These are phyloP conservation scores for Lasioglossum leucozonium DNA, from an alignment of 2,888 invertebrate species.

Conservation along the genomic window DNA sequence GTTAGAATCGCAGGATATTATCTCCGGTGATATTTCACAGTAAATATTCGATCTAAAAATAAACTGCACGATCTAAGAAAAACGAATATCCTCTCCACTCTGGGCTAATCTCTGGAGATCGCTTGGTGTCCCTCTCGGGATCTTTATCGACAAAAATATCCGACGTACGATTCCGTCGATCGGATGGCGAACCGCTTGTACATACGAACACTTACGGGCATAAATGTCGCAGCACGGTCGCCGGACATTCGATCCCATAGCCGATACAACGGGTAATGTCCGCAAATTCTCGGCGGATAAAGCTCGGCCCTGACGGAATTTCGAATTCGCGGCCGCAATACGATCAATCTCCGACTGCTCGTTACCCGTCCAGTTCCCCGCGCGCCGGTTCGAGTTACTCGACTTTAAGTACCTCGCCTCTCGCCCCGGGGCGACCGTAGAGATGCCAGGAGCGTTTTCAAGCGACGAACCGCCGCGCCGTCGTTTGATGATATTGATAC, in stretches of 20 bases:
- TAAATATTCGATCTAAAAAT: too few species aligned
- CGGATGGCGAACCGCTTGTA: conserved; percentile 5
- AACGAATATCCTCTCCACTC: too few species aligned
- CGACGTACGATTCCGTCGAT: not conserved
- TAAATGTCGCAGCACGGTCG: conserved; percentile 19
- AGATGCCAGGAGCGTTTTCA: conserved; percentile 59
- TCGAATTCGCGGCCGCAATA: conserved; percentile 73
- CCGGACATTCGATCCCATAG: conserved; percentile 30
- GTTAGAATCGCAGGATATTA: not conserved
- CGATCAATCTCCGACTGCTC: conserved; percentile 76
- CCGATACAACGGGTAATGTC: conserved; percentile 54
- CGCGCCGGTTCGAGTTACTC: conserved; percentile 66
- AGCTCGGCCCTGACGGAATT: conserved; percentile 69
- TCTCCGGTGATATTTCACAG: not conserved
- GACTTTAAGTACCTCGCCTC: conserved; percentile 68
- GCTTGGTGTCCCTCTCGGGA: not conserved
- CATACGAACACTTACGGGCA: conserved; percentile 1
- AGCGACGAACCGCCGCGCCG: conserved; percentile 3
- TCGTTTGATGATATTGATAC: conserved; percentile 52
- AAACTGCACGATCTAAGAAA: too few species aligned
- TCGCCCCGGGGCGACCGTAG: conserved; percentile 27
- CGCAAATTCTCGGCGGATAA: conserved; percentile 58
- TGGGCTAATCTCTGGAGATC: too few species aligned
- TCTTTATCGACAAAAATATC: not conserved
- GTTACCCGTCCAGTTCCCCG: conserved; percentile 75